Evolutionary conservation across 2,113 vertebrate species (phyloP).

Genomic region (Synchiropus splendidus): DNA sequence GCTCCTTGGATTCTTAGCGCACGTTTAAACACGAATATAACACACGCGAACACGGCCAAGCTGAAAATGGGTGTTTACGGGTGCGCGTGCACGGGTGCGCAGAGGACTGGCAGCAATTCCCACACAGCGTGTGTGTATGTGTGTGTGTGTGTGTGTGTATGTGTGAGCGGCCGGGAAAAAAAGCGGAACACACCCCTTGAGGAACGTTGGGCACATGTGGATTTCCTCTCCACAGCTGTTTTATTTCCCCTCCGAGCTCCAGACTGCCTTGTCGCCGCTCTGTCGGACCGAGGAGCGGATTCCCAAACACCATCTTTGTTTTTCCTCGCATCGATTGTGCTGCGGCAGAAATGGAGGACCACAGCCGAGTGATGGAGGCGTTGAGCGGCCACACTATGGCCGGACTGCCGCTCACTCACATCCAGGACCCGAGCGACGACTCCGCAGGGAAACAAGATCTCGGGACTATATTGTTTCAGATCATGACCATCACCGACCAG

Average conservation of each 20-base stretch:
- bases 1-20: no score
- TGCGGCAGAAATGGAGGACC: constrained; percentile 10
- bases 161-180: neutral
- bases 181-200: constrained; percentile 1
- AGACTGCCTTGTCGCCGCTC: neutral
- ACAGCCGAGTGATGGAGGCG: constrained; percentile 5
- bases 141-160: neutral
- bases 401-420: constrained; percentile 3
- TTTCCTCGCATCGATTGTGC: constrained; percentile 1
- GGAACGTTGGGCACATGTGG: constrained; percentile 3
- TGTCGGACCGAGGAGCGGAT: neutral
- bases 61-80: no score
- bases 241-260: neutral
- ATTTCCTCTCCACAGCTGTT: neutral
- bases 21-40: no score
- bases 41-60: no score
- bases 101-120: neutral
- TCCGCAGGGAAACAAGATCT: constrained; percentile 1
- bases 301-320: neutral
- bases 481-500: constrained; percentile 11
- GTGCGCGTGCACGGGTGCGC: neutral
- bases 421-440: neutral
- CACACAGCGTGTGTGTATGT: no score
- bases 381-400: constrained; percentile 1
- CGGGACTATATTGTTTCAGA: constrained; percentile 7